Evolutionary conservation across 2,113 vertebrate species (phyloP).

Genomic region (Grus americana): DNA sequence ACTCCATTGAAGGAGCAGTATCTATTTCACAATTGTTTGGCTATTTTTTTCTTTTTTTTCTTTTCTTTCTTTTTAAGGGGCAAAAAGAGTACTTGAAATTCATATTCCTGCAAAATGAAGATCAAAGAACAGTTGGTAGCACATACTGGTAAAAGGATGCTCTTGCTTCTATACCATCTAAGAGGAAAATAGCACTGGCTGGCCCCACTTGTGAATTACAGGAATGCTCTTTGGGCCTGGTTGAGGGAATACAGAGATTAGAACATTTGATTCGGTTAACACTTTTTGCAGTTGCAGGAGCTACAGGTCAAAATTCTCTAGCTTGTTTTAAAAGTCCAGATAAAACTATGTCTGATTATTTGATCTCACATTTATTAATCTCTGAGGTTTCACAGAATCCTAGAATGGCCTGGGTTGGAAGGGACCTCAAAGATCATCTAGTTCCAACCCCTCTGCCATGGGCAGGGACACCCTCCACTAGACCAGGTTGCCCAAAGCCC

Average conservation of each 20-base stretch:
- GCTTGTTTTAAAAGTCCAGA: not conserved
- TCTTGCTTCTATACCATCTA: not conserved
- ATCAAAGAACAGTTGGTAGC: not conserved
- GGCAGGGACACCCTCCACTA: too few species aligned
- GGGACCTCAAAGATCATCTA: too few species aligned
- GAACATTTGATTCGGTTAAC: not conserved
- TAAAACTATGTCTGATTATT: not conserved
- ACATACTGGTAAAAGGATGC: not conserved
- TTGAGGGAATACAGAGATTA: not conserved
- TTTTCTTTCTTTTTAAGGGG: not conserved
- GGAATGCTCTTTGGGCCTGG: not conserved
- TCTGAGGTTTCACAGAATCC: not conserved
- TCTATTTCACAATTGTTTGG: not conserved
- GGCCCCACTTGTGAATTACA: not conserved
- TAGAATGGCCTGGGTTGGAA: too few species aligned
- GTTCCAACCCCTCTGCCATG: too few species aligned
- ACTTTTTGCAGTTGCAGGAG: not conserved
- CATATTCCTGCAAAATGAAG: not conserved
- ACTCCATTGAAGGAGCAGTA: not conserved
- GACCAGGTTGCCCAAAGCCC: too few species aligned
- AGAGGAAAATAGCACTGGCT: not conserved
- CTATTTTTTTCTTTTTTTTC: fast-evolving
- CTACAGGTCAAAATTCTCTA: not conserved
- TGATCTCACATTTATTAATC: not conserved
- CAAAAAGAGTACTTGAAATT: not conserved